These are phyloP conservation scores for Lottia scabra DNA, from an alignment of 2,888 invertebrate species.

Conservation along the genomic window DNA sequence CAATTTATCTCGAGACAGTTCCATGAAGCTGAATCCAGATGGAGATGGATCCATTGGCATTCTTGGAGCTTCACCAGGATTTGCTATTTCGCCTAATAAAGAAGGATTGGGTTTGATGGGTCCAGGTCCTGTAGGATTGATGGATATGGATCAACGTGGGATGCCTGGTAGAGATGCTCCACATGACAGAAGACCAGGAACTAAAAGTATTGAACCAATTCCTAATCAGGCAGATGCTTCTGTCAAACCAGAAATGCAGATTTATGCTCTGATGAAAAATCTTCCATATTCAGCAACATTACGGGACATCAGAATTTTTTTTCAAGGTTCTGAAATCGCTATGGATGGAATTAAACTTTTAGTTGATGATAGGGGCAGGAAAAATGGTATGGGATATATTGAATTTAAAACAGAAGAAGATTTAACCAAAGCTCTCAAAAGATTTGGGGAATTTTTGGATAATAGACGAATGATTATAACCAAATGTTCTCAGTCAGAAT, in stretches of 20 bases:
- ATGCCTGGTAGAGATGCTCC: constrained; percentile 9
- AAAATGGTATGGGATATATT: constrained; percentile 82
- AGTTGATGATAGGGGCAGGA: constrained; percentile 82
- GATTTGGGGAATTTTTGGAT: constrained; percentile 76
- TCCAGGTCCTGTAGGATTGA: background rate
- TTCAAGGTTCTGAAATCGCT: constrained; percentile 81
- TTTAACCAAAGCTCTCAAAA: constrained; percentile 79
- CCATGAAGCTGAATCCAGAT: too few species aligned
- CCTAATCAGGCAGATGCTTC: constrained; percentile 21
- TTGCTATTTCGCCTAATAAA: background rate
- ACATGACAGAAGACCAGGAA: background rate
- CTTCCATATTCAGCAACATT: constrained; percentile 81
- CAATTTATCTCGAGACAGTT: too few species aligned
- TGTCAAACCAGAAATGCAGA: constrained; percentile 75
- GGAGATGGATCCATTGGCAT: too few species aligned
- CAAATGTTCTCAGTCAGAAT: constrained; percentile 79
- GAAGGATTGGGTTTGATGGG: background rate
- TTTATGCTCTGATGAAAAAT: constrained; percentile 24
- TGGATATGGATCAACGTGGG: constrained; percentile 5
- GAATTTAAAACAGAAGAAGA: constrained; percentile 80
- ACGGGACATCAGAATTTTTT: constrained; percentile 85
- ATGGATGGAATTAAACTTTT: constrained; percentile 88
- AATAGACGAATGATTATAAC: constrained; percentile 78
- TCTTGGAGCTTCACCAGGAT: too few species aligned
- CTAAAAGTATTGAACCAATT: constrained; percentile 14